Evolutionary conservation across 2,888 invertebrate species (phyloP).

Genomic region (Drosophila mercatorum): DNA sequence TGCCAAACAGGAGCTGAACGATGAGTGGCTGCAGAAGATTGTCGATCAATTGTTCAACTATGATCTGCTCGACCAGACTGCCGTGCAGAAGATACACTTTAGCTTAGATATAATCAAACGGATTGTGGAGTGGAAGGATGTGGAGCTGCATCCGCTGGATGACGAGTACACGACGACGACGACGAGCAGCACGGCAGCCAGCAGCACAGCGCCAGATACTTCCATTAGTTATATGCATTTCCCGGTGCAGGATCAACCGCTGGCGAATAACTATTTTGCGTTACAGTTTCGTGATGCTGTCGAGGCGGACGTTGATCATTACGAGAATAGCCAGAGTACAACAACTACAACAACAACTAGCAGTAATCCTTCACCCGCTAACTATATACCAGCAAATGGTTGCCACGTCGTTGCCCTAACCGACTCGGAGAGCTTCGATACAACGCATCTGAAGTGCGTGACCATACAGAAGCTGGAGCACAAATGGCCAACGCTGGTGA

Average conservation of each 20-base stretch:
- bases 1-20: slow-evolving; percentile 92
- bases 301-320: slow-evolving; percentile 28
- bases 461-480: slow-evolving; percentile 93
- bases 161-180: slow-evolving; percentile 85
- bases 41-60: slow-evolving; percentile 89
- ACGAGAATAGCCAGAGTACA: slow-evolving; percentile 30
- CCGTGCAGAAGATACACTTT: slow-evolving; percentile 92
- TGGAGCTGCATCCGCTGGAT: slow-evolving; percentile 91
- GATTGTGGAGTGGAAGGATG: slow-evolving; percentile 95
- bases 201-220: slow-evolving; percentile 37
- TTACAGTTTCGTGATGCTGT: slow-evolving; percentile 76
- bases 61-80: slow-evolving; percentile 87
- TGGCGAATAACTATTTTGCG: slow-evolving; percentile 84
- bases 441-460: slow-evolving; percentile 93
- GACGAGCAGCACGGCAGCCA: slow-evolving; percentile 5
- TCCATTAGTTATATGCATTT: slow-evolving; percentile 75
- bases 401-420: slow-evolving; percentile 86
- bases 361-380: slow-evolving; percentile 30
- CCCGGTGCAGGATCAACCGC: slow-evolving; percentile 74
- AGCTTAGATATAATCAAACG: slow-evolving; percentile 93
- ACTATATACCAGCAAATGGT: slow-evolving; percentile 55
- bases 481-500: slow-evolving; percentile 93
- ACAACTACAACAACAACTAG: slow-evolving; percentile 23
- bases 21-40: slow-evolving; percentile 91
- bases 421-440: slow-evolving; percentile 93